These are phyloP conservation scores for Ornithoptera priamus DNA, from an alignment of 2,888 invertebrate species.

Conservation along the genomic window DNA sequence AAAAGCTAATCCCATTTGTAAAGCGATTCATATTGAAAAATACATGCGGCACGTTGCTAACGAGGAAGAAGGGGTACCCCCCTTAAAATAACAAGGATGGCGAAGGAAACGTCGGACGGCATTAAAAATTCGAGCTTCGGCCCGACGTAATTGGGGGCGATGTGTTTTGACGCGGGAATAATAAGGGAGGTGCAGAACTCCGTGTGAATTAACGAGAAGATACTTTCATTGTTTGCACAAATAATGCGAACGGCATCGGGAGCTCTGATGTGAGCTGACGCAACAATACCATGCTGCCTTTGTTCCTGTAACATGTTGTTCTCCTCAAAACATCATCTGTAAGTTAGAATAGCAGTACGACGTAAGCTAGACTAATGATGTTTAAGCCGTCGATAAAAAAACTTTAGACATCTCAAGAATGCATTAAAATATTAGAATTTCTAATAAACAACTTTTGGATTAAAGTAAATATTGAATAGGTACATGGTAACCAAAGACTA, in stretches of 20 bases:
- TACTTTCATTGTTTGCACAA: constrained; percentile 15
- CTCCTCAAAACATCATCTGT: not conserved
- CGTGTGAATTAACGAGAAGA: constrained; percentile 42
- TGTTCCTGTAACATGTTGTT: constrained; percentile 33
- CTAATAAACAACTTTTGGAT: too few relatives aligned
- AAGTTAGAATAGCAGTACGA: not conserved
- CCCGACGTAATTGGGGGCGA: constrained; percentile 55
- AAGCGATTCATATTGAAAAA: constrained; percentile 39
- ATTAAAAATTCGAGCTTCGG: constrained; percentile 49
- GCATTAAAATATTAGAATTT: too few relatives aligned
- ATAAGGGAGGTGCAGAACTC: constrained; percentile 36
- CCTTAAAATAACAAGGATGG: constrained; percentile 31
- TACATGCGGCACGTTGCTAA: constrained; percentile 24
- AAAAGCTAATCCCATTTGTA: constrained; percentile 52
- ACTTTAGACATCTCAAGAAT: not conserved
- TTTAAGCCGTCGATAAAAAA: not conserved
- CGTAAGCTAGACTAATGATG: not conserved
- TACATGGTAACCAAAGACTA: too few relatives aligned
- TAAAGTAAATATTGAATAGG: too few relatives aligned
- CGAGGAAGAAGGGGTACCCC: constrained; percentile 6
- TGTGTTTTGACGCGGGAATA: constrained; percentile 48
- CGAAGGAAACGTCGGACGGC: constrained; percentile 40
- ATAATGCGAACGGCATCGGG: constrained; percentile 40
- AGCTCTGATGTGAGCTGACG: constrained; percentile 32
- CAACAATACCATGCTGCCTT: constrained; percentile 10